Base-by-base conservation (phyloP, 2,113 vertebrate species). In the Xiphias gladius region DNA sequence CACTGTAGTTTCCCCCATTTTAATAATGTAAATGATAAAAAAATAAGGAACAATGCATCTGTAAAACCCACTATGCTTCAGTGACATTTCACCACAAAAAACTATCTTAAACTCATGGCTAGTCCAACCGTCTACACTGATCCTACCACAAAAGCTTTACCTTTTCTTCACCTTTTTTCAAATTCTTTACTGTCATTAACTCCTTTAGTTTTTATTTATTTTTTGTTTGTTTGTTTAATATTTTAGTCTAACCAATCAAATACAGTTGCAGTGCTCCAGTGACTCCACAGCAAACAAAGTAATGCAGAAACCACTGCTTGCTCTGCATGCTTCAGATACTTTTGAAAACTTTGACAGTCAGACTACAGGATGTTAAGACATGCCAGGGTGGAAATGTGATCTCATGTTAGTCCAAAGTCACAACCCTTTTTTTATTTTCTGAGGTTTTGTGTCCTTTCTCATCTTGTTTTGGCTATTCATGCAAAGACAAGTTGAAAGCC, bases 291-390 rank as follows among this genome's bases (percentile, higher is more conserved):
- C 28, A 63, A 55, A 39, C 73, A 55, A 43, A 65, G 50, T 24
- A 10, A 32, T 52, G 35, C 32, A 67, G 63, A 66, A 55, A 77
- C 0, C 17, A 26, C 63, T 17, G 30, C 37, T 66, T 64, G 48
- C 20, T 80, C 61, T 62, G 9, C 52, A 61, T 75, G 43, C 20
- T 24, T 80, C 20, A 73, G 52, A 79, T 73, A 80, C 64, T 37
- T 75, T 0, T 32, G 16, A 50, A 72, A 73, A 74, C 20, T 11
- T 11, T 67, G 58, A 55, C 39, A 61, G 39, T n/a, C 19, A 50
- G 67, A 41, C 43, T 65, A 1, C 35, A 59, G 28, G 72, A 72
- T 78, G 73, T 68, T 79, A 67, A 80, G 32, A 72, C 82, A 61
- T 69, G 16, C 7, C 64, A 5, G 13, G 2, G 14, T 71, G 14